Evolutionary conservation across 2,797 vertebrate species (phyloP), one percentile per base, ranked within the genome.

Genomic region (Chaenodraco wilsoni): DNA sequence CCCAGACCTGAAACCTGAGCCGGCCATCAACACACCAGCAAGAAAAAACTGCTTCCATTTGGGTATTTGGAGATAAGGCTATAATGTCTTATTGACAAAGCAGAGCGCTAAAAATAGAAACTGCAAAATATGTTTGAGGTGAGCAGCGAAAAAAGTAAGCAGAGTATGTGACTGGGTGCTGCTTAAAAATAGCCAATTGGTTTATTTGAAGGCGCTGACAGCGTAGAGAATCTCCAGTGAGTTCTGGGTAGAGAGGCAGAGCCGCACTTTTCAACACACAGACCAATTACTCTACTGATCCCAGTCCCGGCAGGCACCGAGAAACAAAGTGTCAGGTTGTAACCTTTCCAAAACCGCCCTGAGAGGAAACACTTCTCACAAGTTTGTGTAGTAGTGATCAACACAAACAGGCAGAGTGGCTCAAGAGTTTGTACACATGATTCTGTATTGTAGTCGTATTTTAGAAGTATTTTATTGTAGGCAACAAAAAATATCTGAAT

Each of bases 91-190:
- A 87, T 79, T 84, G 85, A 87, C 83, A 75, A 72, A 65, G 60
- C 55, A 56, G 2, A n/a, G 52, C 0, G 58, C 72, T 83, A 87
- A 78, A 89, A 90, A 89, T 86, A 91, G 88, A 76, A 63, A 44
- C n/a, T 21, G 74, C 65, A 63, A 58, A 84, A 65, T 56, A 52
- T 84, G 84, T 27, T 83, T 85, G 67, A 82, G 78, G 77, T 77
- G 45, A 74, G 66, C 45, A 37, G 77, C 5, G 14, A 57, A 81
- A 87, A 76, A 61, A 74, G 65, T 75, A 75, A 82, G 61, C 52
- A 49, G 55, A 40, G 66, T 55, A 15, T 33, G 54, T 33, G 67
- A 74, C 64, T 64, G 41, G 37, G 72, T 41, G 72, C 67, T 59
- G 78, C 83, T 87, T 79, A 65, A 82, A 84, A 81, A 83, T 40